phyloP scores from a whole-genome alignment of 2,888 invertebrate genomes.

The Eupithecia insigniata region DNA sequence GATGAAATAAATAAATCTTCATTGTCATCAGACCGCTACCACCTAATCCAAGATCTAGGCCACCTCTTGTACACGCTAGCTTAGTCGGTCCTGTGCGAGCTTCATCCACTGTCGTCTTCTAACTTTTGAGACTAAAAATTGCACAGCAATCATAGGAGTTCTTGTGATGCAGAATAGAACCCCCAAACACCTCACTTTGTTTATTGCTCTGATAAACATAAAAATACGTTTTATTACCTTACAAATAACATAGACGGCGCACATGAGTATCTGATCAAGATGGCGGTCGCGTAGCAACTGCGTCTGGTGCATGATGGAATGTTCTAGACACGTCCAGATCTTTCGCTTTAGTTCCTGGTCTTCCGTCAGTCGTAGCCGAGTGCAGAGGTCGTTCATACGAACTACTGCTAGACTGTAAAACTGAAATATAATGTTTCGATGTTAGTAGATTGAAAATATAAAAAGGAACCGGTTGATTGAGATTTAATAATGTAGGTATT shows the following conservation, averaged over 20 bases:
- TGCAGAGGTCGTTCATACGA: conserved; percentile 96
- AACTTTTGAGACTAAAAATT: no score
- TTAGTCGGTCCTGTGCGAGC: no score
- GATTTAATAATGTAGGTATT: no score
- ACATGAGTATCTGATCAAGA: conserved; percentile 99
- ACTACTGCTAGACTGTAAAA: conserved; percentile 96
- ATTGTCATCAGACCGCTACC: no score
- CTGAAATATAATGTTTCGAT: conserved; percentile 68
- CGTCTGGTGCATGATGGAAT: conserved; percentile 92
- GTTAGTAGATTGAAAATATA: not conserved
- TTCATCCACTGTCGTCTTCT: no score
- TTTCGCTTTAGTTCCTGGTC: conserved; percentile 89
- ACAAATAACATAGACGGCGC: conserved; percentile 97
- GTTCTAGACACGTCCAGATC: conserved; percentile 99
- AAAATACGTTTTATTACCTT: no score
- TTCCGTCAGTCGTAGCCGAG: conserved; percentile 88
- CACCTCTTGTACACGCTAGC: no score
- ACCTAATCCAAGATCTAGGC: no score
- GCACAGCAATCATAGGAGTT: no score
- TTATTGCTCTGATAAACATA: not conserved
- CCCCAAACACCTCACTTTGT: not conserved
- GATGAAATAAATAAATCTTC: no score
- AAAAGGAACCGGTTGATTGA: no score
- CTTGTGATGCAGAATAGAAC: no score
- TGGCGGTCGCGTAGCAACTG: conserved; percentile 96